Conservation (phyloP, 2,113 vertebrate genomes). For the Campylomormyrus tamandua region DNA sequence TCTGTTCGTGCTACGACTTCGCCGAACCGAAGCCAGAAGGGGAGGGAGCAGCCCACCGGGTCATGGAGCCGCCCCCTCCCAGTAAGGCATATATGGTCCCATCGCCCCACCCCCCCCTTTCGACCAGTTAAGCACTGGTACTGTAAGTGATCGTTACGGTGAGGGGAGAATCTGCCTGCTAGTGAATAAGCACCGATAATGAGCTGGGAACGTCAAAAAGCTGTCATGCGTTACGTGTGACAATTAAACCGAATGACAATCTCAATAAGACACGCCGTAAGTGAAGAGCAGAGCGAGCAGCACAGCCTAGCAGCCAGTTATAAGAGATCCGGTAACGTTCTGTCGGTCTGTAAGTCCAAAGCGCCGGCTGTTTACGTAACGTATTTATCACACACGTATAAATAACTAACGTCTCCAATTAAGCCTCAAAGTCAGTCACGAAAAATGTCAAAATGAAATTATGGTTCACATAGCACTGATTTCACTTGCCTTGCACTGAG, state of each 20-base stretch:
- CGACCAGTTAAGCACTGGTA: background rate
- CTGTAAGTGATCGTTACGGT: background rate
- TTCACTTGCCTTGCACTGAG: background rate
- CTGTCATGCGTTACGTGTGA: background rate
- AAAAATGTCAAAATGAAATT: background rate
- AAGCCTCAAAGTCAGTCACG: background rate
- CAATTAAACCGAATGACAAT: conserved; percentile 3
- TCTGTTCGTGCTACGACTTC: conserved; percentile 50
- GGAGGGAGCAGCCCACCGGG: conserved; percentile 43
- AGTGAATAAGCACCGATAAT: background rate
- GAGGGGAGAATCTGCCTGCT: background rate
- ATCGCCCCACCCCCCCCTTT: background rate
- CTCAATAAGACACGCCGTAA: background rate
- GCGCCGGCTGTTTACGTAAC: background rate
- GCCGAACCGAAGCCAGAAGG: conserved; percentile 34
- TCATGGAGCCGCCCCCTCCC: conserved; percentile 52
- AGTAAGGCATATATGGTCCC: background rate
- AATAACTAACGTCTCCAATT: background rate
- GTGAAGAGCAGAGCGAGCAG: background rate
- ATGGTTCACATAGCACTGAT: background rate
- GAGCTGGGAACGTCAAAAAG: background rate
- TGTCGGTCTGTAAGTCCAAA: background rate
- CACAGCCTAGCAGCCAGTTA: background rate
- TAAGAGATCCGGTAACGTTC: background rate
- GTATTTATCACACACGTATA: background rate